Base-by-base conservation (phyloP, 2,797 vertebrate species). In the Gallinago solitaria region DNA sequence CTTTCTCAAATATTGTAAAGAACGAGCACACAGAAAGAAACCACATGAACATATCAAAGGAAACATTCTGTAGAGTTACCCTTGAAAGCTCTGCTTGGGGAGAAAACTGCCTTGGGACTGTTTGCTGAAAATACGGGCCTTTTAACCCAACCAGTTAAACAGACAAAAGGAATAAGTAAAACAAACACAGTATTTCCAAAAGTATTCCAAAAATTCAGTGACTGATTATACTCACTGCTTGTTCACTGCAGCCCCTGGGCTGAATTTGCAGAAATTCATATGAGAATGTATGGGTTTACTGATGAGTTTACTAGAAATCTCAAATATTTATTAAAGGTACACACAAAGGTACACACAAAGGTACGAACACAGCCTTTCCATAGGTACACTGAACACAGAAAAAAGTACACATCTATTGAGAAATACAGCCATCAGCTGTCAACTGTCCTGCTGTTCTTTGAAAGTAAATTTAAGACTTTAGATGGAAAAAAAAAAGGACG, bases 131-230 rank as follows among this genome's bases (percentile, higher is more conserved):
- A 76, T 51, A 73, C 0, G 11, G 51, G 53, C n/a, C 59, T 90
- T 95, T 91, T 83, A 95, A 91, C 65, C 35, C 69, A 82, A 59
- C 4, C 54, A 70, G 83, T 67, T 78, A 91, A 92, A 70, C 20
- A 93, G 94, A 93, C 74, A 91, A 96, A 94, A 85, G 47, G 74
- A 90, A 3, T 64, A 89, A 75, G 53, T 63, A 91, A 95, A 96
- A 94, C 65, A 81, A 93, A 87, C 37, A 71, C 12, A 6, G 25
- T 15, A 83, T 91, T 67, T 79, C 60, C 30, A 83, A 79, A 94
- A 90, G 54, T 12, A 35, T 18, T 83, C 39, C 51, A 64, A 73
- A 70, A 95, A 86, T 91, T 83, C 80, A 79, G 51, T 1, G 6
- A 50, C 28, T 92, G 56, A 41, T 87, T 79, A 70, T 43, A 80